These are phyloP conservation scores for Numenius phaeopus DNA, from an alignment of 2,797 vertebrate species.

Conservation along the genomic window DNA sequence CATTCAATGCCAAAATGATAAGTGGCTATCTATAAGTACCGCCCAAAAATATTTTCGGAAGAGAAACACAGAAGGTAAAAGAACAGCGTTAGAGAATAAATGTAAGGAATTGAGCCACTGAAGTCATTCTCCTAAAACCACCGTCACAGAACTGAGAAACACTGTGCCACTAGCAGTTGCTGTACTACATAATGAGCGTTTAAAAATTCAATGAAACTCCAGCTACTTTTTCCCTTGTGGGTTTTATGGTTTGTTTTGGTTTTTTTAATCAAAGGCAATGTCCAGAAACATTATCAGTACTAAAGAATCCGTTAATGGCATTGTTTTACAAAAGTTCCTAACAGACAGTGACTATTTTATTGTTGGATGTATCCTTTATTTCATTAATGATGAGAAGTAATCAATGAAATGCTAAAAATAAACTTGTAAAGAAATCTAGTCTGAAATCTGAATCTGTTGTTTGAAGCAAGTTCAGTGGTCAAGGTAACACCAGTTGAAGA, in stretches of 20 bases:
- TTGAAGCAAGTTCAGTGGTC: slow-evolving; percentile 73
- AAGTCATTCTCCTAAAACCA: not conserved
- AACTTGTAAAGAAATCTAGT: slow-evolving; percentile 72
- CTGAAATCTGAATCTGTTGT: slow-evolving; percentile 75
- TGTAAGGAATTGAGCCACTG: not conserved
- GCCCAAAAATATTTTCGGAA: not conserved
- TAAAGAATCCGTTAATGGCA: slow-evolving; percentile 82
- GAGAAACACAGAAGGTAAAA: not conserved
- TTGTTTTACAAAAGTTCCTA: slow-evolving; percentile 82
- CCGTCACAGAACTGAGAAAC: not conserved
- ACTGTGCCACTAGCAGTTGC: not conserved
- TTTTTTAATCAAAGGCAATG: slow-evolving; percentile 89
- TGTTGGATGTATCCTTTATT: slow-evolving; percentile 78
- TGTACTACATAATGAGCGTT: not conserved
- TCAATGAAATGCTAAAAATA: slow-evolving; percentile 79
- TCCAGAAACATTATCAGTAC: slow-evolving; percentile 87
- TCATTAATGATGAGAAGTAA: slow-evolving; percentile 80
- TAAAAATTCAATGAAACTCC: slow-evolving; percentile 60
- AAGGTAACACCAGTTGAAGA: slow-evolving; percentile 70
- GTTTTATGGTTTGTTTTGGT: slow-evolving; percentile 77
- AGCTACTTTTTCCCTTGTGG: slow-evolving; percentile 79
- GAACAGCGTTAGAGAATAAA: not conserved
- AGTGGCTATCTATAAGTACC: not conserved
- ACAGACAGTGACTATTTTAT: slow-evolving; percentile 78
- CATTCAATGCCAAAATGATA: not conserved